A percentile compares a stretch with the other conserved stretches of the same genome.
Conservation (phyloP, 2,113 vertebrate species). For the Petaurus breviceps region DNA sequence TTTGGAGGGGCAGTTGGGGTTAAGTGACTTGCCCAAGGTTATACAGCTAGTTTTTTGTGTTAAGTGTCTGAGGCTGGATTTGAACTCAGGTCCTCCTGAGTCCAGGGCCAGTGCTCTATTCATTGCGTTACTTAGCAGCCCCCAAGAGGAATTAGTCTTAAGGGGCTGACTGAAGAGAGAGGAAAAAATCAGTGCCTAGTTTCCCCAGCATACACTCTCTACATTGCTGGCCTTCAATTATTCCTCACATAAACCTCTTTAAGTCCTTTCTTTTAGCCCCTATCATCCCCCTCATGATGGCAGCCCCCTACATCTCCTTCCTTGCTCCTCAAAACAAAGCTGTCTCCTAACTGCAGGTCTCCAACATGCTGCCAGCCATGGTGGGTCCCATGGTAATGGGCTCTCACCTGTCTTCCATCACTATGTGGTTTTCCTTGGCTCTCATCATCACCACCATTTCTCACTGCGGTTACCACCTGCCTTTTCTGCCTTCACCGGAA, state of each 20-base stretch:
- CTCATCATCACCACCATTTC: constrained; percentile 89
- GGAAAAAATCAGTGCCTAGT: not conserved
- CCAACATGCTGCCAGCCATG: constrained; percentile 90
- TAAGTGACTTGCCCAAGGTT: too few species aligned
- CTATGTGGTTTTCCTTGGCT: constrained; percentile 90
- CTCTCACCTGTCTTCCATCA: constrained; percentile 89
- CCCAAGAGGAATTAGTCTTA: not conserved
- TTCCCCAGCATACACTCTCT: not conserved
- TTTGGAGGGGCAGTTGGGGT: too few species aligned
- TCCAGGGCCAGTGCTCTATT: too few species aligned
- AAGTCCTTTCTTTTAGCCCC: not conserved
- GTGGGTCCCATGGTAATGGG: constrained; percentile 89
- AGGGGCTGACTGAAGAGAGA: not conserved
- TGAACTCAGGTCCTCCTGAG: too few species aligned
- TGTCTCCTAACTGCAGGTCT: constrained; percentile 81
- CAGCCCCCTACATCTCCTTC: not conserved
- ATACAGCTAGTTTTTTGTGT: too few species aligned
- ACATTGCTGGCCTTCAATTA: not conserved
- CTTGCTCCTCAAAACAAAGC: not conserved
- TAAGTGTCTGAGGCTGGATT: too few species aligned
- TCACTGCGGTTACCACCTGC: constrained; percentile 96
- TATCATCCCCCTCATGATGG: not conserved
- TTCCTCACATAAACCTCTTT: not conserved
- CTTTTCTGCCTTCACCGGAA: constrained; percentile 94
- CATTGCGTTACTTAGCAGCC: too few species aligned